These are phyloP conservation scores for Acanthopagrus latus DNA, from an alignment of 2,797 vertebrate genomes.

Conservation along the genomic window DNA sequence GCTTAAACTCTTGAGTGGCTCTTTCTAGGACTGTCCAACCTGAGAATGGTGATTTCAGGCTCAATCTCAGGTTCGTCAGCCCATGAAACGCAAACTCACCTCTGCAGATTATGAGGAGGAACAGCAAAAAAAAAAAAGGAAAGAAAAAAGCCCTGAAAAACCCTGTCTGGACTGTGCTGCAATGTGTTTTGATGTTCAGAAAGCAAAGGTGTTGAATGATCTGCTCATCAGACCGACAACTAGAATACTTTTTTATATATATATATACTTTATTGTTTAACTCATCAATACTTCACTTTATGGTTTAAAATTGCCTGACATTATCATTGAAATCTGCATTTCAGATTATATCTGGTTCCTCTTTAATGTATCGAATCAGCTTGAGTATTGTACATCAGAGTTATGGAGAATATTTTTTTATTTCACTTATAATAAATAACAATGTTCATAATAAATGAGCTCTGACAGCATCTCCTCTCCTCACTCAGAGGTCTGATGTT, in stretches of 20 bases:
- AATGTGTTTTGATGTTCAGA: background rate
- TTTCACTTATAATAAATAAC: background rate
- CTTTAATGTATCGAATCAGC: background rate
- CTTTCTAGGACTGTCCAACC: constrained; percentile 95
- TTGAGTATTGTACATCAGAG: background rate
- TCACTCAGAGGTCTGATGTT: constrained; percentile 1
- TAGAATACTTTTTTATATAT: no score
- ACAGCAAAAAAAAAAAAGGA: background rate
- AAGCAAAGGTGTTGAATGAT: constrained; percentile 8
- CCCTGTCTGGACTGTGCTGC: background rate
- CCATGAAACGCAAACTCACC: constrained; percentile 89
- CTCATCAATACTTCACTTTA: background rate
- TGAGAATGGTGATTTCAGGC: constrained; percentile 92
- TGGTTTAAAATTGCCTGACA: background rate
- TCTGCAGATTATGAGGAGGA: constrained; percentile 41
- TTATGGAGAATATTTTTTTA: background rate
- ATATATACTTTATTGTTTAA: background rate
- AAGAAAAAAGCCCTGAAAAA: background rate
- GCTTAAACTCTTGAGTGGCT: constrained; percentile 76
- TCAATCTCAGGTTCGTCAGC: constrained; percentile 99
- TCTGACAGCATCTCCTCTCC: background rate
- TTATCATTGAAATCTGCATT: background rate
- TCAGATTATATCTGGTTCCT: background rate
- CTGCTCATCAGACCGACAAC: background rate
- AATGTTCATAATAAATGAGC: background rate